Evolutionary conservation across 2,888 invertebrate species (phyloP).

Genomic region (Sarcophaga carnaria): DNA sequence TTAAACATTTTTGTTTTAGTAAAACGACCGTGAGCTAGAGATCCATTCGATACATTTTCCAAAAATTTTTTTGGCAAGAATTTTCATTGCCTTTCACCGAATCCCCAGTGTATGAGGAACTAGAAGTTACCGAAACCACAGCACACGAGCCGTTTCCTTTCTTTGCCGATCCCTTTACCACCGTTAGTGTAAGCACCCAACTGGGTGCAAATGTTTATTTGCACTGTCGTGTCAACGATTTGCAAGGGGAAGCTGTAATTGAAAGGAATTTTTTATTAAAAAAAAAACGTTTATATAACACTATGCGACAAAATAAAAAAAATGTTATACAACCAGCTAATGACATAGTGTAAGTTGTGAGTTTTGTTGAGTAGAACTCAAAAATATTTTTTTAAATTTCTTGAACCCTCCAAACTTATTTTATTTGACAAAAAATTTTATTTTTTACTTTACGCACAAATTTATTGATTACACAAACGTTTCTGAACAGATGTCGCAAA

Average conservation of each 20-base stretch:
- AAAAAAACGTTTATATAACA: no score
- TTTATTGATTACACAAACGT: no score
- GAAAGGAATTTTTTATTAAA: no score
- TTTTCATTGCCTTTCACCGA: slow-evolving; percentile 82
- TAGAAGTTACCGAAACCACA: slow-evolving; percentile 81
- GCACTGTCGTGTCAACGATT: slow-evolving; percentile 87
- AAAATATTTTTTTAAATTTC: no score
- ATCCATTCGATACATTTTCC: slow-evolving; percentile 82
- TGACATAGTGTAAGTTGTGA: no score
- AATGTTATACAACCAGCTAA: no score
- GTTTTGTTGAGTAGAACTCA: no score
- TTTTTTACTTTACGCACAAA: no score
- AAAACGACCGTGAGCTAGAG: slow-evolving; percentile 80
- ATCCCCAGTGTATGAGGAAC: slow-evolving; percentile 80
- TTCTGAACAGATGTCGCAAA: no score
- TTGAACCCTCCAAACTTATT: no score
- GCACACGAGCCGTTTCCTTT: slow-evolving; percentile 87
- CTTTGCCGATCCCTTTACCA: slow-evolving; percentile 86
- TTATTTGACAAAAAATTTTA: no score
- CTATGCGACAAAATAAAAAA: no score
- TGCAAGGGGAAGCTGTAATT: slow-evolving; percentile 83
- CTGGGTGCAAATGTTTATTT: slow-evolving; percentile 85
- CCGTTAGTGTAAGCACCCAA: slow-evolving; percentile 87
- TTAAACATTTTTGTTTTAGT: slow-evolving; percentile 71
- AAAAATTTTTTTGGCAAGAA: slow-evolving; percentile 81